Base-by-base conservation (phyloP, 2,888 invertebrate species). In the Cremastinae sp. region DNA sequence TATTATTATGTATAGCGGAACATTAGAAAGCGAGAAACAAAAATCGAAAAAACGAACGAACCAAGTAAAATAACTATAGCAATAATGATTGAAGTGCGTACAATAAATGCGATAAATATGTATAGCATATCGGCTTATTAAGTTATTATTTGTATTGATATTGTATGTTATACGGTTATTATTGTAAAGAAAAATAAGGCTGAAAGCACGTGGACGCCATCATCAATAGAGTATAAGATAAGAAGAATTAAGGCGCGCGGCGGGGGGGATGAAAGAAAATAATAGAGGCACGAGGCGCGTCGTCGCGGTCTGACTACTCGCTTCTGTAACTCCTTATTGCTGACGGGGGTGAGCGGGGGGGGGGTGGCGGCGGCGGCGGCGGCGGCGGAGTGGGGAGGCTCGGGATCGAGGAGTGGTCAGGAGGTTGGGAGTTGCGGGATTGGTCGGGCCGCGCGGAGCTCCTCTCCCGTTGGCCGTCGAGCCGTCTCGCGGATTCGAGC, bases 231-330 rank as follows among this genome's bases (percentile, higher is more conserved):
- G 14, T 34, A 12, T 14, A 16, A 22, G 54, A 53, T 36, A 10
- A 9, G 16, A 20, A 38, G 18, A 38, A 14, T 47, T 41, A 56
- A 4, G 38, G 8, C 59, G 43, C 69, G 62, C 43, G 64, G 59
- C 49, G 5, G 16, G 10, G 7, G 38, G 8, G 22, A 20, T 18
- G 45, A 49, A 12, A 9, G 47, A 58, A 69, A 77, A n/a, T n/a
- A 65, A 58, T 65, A 62, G 62, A 62, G 59, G 56, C 71, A 49
- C 62, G 68, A 62, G 66, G 62, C 28, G 62, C 28, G 53, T 62
- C 61, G 43, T 38, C 62, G n/a, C n/a, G 22, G 72, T 74, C 74
- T 73, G 72, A 78, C 75, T 65, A 61, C 64, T 76, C 68, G 64
- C 43, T 45, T 71, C 69, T 38, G 58, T 20, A 10, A 65, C 77